These are phyloP conservation scores for Pegoplata infirma DNA, from an alignment of 2,888 invertebrate species.

Conservation along the genomic window DNA sequence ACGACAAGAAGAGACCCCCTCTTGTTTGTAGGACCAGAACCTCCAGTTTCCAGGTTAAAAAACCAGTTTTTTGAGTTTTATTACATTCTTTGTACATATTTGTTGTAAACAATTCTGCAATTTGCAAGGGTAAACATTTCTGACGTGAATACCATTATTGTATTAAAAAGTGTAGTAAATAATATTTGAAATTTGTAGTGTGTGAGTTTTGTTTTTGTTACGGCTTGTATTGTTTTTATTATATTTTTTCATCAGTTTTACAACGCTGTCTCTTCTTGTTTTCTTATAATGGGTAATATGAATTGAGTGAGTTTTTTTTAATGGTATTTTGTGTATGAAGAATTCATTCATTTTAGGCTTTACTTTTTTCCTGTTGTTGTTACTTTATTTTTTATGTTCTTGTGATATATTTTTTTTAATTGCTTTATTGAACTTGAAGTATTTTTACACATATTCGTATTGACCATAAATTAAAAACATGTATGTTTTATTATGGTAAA, in stretches of 20 bases:
- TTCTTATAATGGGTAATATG: neutral
- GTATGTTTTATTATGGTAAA: neutral
- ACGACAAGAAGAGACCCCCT: too few species aligned
- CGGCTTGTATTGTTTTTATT: neutral
- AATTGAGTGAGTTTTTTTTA: neutral
- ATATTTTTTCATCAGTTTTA: neutral
- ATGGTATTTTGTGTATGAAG: neutral
- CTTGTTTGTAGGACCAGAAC: too few species aligned
- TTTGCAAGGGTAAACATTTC: too few species aligned
- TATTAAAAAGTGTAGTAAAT: neutral
- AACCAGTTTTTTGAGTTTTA: too few species aligned
- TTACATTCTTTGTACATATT: too few species aligned
- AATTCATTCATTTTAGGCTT: constrained; percentile 17
- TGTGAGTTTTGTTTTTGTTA: neutral
- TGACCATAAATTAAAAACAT: neutral
- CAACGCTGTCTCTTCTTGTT: constrained; percentile 4
- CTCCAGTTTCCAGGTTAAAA: too few species aligned
- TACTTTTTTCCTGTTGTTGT: neutral
- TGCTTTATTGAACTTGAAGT: neutral
- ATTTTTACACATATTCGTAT: neutral
- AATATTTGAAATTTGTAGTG: neutral
- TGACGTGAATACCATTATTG: too few species aligned
- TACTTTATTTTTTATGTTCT: constrained; percentile 6
- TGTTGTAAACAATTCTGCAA: too few species aligned
- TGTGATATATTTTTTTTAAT: neutral